Base-by-base conservation (phyloP, 2,797 vertebrate species). In the Monodelphis domestica region DNA sequence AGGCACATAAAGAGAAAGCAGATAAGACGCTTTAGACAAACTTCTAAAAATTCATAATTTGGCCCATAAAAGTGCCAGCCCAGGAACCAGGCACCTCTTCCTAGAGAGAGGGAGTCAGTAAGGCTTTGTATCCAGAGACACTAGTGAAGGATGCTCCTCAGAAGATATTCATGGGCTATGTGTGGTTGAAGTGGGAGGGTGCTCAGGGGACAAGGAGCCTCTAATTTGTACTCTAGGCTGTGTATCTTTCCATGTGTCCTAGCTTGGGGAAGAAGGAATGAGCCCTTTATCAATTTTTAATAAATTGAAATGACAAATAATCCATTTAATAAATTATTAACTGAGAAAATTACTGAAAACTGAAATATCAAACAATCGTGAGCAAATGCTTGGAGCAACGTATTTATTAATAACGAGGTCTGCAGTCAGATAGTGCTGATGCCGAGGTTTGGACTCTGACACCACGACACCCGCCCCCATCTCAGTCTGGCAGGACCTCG, bases 321-420 rank as follows among this genome's bases (percentile, higher is more conserved):
- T 97, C 97, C 97, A 97, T 97, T 97, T 97, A 97, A 97, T 97
- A 97, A 97, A 97, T 97, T 97, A 97, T 97, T 97, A 97, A 97
- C 96, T 95, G 96, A 97, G 97, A 97, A 97, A 97, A 97, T 97
- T 96, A 97, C 97, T 97, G 97, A 97, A 97, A 97, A 97, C 97
- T 97, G 97, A 97, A 97, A 97, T 97, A 97, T 97, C 97, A 97
- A 97, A 97, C 97, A 97, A 97, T 97, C 95, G 84, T 97, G 97
- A 97, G 96, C 96, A 97, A 97, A 97, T 97, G 97, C 97, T 97
- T 12, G 0, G 89, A 96, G 96, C 96, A 70, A 93, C 92, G 93
- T 97, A 97, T 97, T 97, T 97, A 96, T 97, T 97, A 97, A 97
- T 97, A 97, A 97, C 88, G 59, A 52, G 28, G 87, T 89, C 57